A percentile compares a stretch with the other conserved stretches of the same genome.
These are phyloP conservation scores for Eilema depressum DNA, from an alignment of 2,888 invertebrate genomes.

Conservation along the genomic window DNA sequence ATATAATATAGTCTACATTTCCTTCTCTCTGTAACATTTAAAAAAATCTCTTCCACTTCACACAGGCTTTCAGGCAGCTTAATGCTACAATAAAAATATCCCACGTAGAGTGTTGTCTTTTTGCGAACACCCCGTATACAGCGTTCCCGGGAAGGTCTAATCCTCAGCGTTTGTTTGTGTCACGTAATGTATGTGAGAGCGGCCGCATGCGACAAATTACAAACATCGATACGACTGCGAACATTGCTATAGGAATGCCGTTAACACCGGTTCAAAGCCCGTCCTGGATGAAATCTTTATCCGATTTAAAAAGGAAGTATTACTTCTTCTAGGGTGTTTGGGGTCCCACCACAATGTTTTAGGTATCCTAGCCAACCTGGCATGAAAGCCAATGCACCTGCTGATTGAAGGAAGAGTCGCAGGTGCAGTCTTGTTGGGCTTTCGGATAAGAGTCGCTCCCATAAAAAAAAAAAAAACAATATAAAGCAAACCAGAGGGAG, in stretches of 20 bases:
- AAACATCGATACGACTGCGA: conserved; percentile 52
- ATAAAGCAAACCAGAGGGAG: too few species aligned
- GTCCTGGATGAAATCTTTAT: neutral
- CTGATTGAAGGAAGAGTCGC: too few species aligned
- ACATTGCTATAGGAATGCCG: conserved; percentile 1
- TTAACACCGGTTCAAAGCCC: neutral
- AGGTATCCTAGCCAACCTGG: neutral
- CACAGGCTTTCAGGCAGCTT: neutral
- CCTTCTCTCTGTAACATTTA: neutral
- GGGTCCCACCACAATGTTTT: neutral
- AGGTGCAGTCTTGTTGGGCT: neutral
- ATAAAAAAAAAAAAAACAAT: too few species aligned
- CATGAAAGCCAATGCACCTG: too few species aligned
- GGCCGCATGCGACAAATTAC: conserved; percentile 73
- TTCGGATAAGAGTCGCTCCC: neutral
- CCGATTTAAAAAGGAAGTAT: neutral
- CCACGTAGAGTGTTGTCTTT: conserved; percentile 16
- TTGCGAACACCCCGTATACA: conserved; percentile 61
- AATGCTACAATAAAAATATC: neutral
- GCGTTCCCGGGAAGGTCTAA: conserved; percentile 68
- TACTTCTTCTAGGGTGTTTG: neutral
- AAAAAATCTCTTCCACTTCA: neutral
- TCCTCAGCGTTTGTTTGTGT: conserved; percentile 75
- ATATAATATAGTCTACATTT: neutral
- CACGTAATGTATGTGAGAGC: conserved; percentile 83